Evolutionary conservation across 2,797 vertebrate genomes (phyloP).

Genomic region (Enteromius trimaculatus): DNA sequence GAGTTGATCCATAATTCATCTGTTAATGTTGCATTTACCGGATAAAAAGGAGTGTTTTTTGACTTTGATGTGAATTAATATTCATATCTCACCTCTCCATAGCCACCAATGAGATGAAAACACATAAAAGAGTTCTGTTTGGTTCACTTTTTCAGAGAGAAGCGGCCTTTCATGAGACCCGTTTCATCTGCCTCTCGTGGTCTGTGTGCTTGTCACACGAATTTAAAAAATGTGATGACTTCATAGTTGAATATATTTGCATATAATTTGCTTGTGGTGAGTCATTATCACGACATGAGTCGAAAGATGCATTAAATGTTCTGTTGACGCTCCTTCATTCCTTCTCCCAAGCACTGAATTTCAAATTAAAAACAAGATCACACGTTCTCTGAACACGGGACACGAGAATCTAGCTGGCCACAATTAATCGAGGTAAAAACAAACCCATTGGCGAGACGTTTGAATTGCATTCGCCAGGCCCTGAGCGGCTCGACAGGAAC

Average conservation of each 20-base stretch:
- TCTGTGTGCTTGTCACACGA: slow-evolving; percentile 5
- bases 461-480: slow-evolving; percentile 10
- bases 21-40: slow-evolving; percentile 38
- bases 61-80: slow-evolving; percentile 49
- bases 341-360: slow-evolving; percentile 15
- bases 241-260: slow-evolving; percentile 30
- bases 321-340: background rate
- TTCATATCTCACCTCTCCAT: slow-evolving; percentile 43
- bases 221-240: slow-evolving; percentile 29
- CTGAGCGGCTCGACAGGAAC: background rate
- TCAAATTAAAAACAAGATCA: slow-evolving; percentile 27
- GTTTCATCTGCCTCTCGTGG: slow-evolving; percentile 17
- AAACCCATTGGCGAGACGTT: slow-evolving; percentile 21
- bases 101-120: slow-evolving; percentile 40
- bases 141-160: slow-evolving; percentile 30
- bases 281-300: slow-evolving; percentile 22
- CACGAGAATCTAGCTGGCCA: slow-evolving; percentile 2
- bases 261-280: slow-evolving; percentile 23
- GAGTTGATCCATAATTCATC: slow-evolving; percentile 47
- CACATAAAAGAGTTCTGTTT: slow-evolving; percentile 44
- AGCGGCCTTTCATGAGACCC: slow-evolving; percentile 22
- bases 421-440: slow-evolving; percentile 35
- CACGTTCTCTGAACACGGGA: background rate
- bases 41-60: slow-evolving; percentile 30
- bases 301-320: background rate